Base-by-base conservation (phyloP, 2,888 invertebrate species). In the Thera britannica region DNA sequence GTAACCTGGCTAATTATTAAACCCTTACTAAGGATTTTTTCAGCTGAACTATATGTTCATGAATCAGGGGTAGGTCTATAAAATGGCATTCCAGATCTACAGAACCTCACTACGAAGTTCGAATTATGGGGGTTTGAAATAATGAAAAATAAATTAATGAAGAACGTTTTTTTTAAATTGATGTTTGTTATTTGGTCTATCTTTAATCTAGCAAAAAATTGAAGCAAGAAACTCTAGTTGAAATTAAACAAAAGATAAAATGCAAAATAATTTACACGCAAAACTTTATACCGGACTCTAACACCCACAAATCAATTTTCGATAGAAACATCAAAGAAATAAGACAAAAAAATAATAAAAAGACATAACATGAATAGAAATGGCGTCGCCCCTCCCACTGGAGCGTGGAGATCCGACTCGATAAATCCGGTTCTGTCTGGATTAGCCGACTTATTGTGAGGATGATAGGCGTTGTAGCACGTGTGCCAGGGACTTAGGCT, bases 381-480 rank as follows among this genome's bases (percentile, higher is more conserved):
- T 74, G 61, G 56, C 70, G 62, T 67, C 77, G 73, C 83, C 91
- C 91, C 92, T 90, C 74, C 81, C 83, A 85, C 78, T 86, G 86
- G 81, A 85, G 82, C 86, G 86, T 84, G 81, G 77, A 74, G 78
- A 70, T 63, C 35, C 70, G 72, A 77, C 79, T 77, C 82, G 79
- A 87, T 87, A 89, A 87, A 85, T 87, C 84, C 82, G 78, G 76
- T 77, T 76, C 73, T 68, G 83, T 83, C 82, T 79, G 86, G 86
- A 88, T 89, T 89, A 88, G 82, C 84, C 67, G 73, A 75, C 72
- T 76, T 76, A 76, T 72, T 72, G 76, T 70, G 58, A 73, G 71
- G 75, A 72, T 78, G 78, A 81, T 78, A 79, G 76, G 71, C 75
- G 62, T 62, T 58, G 69, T 58, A 68, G 68, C 67, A 76, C 75